phyloP scores from a whole-genome alignment of 2,888 invertebrate genomes.

The Salticus scenicus region DNA sequence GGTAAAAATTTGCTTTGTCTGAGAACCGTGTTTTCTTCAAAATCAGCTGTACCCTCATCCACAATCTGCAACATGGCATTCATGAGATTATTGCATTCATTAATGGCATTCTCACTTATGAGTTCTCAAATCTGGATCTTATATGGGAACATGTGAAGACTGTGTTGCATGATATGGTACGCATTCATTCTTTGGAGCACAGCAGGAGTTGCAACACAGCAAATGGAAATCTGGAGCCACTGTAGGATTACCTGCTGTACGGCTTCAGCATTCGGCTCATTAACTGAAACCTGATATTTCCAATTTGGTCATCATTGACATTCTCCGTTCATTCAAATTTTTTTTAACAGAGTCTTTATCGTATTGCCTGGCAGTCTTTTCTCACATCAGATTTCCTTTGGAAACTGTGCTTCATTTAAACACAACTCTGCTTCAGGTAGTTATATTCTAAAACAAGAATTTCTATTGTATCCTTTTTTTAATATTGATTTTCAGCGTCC shows the following conservation, averaged over 20 bases:
- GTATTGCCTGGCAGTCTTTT: too few species aligned
- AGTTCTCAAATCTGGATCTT: slow-evolving; percentile 29
- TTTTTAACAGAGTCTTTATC: too few species aligned
- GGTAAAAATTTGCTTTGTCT: slow-evolving; percentile 73
- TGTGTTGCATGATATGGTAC: slow-evolving; percentile 5
- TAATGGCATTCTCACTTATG: neutral
- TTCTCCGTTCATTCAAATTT: too few species aligned
- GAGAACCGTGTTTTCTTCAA: slow-evolving; percentile 20
- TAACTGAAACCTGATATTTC: slow-evolving; percentile 18
- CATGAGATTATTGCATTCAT: neutral
- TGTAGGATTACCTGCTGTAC: slow-evolving; percentile 12
- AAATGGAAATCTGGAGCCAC: neutral
- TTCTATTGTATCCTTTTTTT: too few species aligned
- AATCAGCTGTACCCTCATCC: slow-evolving; percentile 20
- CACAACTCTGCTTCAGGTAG: too few species aligned
- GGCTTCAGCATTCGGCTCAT: slow-evolving; percentile 12
- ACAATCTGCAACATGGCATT: slow-evolving; percentile 22
- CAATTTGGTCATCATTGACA: too few species aligned
- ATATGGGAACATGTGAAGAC: slow-evolving; percentile 22
- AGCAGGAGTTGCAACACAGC: neutral
- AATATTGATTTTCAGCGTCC: too few species aligned
- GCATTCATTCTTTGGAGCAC: slow-evolving; percentile 5
- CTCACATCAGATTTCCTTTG: too few species aligned
- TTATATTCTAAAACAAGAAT: too few species aligned
- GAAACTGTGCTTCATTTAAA: too few species aligned